Conservation (phyloP, 1,140 invertebrate species). For the Alviniconcha marisindica region DNA sequence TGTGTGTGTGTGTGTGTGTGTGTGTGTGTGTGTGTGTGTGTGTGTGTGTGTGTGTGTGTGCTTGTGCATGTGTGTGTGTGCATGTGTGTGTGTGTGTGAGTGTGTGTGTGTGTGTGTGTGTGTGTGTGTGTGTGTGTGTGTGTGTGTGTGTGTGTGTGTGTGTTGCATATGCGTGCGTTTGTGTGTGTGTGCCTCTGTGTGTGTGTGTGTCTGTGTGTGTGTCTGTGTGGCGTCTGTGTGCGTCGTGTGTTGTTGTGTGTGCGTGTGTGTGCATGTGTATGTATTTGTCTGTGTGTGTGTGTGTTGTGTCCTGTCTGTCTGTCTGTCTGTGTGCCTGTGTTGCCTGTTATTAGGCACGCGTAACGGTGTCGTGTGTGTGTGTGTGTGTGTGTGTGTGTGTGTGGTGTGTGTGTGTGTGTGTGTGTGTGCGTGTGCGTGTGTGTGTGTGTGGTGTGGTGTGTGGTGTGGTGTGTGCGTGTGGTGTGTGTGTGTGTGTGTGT, state of each 20-base stretch:
- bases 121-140: background rate
- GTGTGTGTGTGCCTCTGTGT: background rate
- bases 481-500: too few relatives aligned
- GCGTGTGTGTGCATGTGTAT: background rate
- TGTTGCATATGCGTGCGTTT: background rate
- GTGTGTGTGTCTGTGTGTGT: background rate
- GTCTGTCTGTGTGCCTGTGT: too few relatives aligned
- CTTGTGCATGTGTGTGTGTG: background rate
- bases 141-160: background rate
- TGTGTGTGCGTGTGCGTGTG: too few relatives aligned
- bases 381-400: background rate
- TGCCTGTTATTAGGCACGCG: too few relatives aligned
- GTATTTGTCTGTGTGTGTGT: background rate
- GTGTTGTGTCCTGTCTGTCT: too few relatives aligned
- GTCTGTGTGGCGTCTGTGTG: too few relatives aligned
- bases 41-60: constrained; percentile 27
- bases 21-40: constrained; percentile 18
- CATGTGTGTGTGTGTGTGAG: constrained; percentile 10
- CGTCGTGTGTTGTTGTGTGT: background rate
- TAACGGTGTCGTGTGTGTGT: background rate
- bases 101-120: constrained; percentile 13
- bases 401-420: background rate
- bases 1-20: constrained; percentile 13
- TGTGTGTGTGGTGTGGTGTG: too few relatives aligned
- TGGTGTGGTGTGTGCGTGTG: too few relatives aligned